phyloP scores from a whole-genome alignment of 2,888 invertebrate species.

The Schizaphis graminum region DNA sequence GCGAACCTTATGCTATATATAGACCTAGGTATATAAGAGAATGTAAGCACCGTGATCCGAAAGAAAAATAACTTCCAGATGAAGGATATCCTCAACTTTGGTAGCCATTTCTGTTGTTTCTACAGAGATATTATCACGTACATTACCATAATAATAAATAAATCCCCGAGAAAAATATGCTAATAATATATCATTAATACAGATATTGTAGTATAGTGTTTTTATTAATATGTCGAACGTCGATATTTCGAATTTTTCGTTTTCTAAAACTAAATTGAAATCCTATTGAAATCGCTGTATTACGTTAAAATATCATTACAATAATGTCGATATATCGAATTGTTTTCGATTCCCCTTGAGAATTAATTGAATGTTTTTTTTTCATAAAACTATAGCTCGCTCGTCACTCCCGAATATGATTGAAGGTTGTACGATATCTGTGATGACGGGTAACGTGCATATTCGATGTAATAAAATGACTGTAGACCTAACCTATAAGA shows the following conservation, averaged over 20 bases:
- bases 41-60: too few species aligned
- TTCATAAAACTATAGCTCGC: neutral
- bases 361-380: neutral
- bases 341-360: neutral
- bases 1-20: too few species aligned
- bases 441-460: neutral
- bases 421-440: neutral
- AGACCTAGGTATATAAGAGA: too few species aligned
- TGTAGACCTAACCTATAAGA: neutral
- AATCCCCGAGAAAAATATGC: neutral
- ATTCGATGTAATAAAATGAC: neutral
- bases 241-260: neutral
- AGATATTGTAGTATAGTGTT: neutral
- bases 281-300: neutral
- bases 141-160: neutral
- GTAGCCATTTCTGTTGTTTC: neutral
- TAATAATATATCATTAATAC: neutral
- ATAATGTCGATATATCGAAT: neutral
- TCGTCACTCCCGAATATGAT: neutral
- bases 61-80: neutral
- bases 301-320: neutral
- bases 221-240: neutral
- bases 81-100: neutral
- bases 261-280: neutral
- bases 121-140: neutral